Conservation (phyloP, 2,888 invertebrate species). For the Fabriciana adippe region DNA sequence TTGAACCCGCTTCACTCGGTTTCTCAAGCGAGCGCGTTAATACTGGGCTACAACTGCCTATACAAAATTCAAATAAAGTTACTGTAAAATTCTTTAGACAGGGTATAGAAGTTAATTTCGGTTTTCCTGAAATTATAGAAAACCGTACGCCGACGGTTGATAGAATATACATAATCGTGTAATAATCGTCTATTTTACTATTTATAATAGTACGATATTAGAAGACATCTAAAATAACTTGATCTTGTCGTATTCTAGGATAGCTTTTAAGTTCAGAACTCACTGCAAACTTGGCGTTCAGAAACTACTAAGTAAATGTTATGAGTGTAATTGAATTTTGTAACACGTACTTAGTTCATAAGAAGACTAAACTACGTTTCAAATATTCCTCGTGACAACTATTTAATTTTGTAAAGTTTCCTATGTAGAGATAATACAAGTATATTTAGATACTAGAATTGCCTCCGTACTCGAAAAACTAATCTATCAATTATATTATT, state of each 20-base stretch:
- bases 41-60: too few species aligned
- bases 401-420: slow-evolving; percentile 1
- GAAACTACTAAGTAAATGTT: slow-evolving; percentile 33
- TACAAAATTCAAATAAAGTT: too few species aligned
- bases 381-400: slow-evolving; percentile 16
- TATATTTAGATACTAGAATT: background rate
- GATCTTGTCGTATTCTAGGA: slow-evolving; percentile 22
- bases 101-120: too few species aligned
- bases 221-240: slow-evolving; percentile 16
- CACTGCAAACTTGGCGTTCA: slow-evolving; percentile 21
- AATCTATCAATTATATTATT: too few species aligned
- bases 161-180: background rate
- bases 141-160: too few species aligned
- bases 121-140: too few species aligned
- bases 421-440: background rate
- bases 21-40: too few species aligned
- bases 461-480: too few species aligned
- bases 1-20: too few species aligned
- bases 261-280: slow-evolving; percentile 27
- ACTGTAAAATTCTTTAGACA: too few species aligned
- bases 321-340: slow-evolving; percentile 28
- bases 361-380: slow-evolving; percentile 21
- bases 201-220: slow-evolving; percentile 2
- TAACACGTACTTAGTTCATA: slow-evolving; percentile 25
- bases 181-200: background rate